Percentiles rank a stretch among this genome's conserved stretches.
Evolutionary conservation across 2,888 invertebrate species (phyloP).

Genomic region (Ophonus ardosiacus): DNA sequence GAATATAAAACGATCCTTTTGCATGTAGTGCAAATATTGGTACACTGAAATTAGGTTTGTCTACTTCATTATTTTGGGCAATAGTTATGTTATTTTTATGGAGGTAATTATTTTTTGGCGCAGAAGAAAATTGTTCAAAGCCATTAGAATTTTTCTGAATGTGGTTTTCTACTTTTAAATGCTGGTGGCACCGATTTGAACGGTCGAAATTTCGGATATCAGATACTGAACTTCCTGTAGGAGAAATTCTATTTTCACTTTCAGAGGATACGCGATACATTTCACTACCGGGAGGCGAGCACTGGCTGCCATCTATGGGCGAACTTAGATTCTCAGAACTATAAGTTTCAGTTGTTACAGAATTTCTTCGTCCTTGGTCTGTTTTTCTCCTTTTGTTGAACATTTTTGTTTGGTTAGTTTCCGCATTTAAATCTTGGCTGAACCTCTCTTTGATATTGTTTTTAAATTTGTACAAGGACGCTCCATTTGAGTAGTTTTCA

Average conservation of each 20-base stretch:
- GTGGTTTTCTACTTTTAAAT: conserved; percentile 64
- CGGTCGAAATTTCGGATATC: conserved; percentile 65
- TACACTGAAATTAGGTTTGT: conserved; percentile 78
- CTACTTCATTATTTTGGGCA: conserved; percentile 58
- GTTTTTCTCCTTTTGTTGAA: conserved; percentile 69
- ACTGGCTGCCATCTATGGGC: conserved; percentile 69
- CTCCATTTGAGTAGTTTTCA: conserved; percentile 72
- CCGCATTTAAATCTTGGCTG: conserved; percentile 74
- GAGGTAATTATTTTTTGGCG: conserved; percentile 65
- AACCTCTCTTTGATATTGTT: conserved; percentile 95
- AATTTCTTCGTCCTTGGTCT: conserved; percentile 69
- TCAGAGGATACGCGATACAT: conserved; percentile 72
- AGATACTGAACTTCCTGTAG: conserved; percentile 71
- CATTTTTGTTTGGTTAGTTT: conserved; percentile 68
- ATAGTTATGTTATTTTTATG: conserved; percentile 65
- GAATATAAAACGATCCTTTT: conserved; percentile 93
- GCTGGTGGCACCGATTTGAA: conserved; percentile 43
- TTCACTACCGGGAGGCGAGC: conserved; percentile 74
- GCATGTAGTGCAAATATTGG: conserved; percentile 95
- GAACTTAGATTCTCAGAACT: conserved; percentile 65
- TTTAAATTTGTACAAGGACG: conserved; percentile 92
- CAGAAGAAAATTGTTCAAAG: conserved; percentile 66
- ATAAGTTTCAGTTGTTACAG: conserved; percentile 67
- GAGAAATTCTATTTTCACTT: conserved; percentile 71
- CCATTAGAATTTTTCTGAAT: conserved; percentile 52